phyloP scores from a whole-genome alignment of 2,888 invertebrate genomes.

The Aelia acuminata region DNA sequence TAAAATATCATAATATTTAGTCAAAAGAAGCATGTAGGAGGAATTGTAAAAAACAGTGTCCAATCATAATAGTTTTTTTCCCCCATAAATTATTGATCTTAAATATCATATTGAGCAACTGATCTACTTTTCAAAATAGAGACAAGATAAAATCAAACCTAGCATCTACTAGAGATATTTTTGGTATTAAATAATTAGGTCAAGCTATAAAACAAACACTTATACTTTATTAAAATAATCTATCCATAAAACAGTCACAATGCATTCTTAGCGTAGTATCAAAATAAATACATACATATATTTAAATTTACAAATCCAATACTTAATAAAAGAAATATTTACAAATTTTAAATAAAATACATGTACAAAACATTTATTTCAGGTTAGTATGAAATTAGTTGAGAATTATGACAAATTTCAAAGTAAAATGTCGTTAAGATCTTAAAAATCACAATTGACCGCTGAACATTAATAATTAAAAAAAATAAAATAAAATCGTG shows the following conservation, averaged over 20 bases:
- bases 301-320: conserved; percentile 33
- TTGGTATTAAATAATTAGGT: background rate
- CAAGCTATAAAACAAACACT: conserved; percentile 33
- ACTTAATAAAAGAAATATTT: conserved; percentile 49
- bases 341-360: conserved; percentile 35
- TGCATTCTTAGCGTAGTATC: conserved; percentile 26
- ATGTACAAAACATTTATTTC: conserved; percentile 41
- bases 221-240: conserved; percentile 45
- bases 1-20: too few relatives aligned
- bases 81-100: too few relatives aligned
- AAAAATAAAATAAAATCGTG: background rate
- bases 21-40: too few relatives aligned
- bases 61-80: too few relatives aligned
- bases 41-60: too few relatives aligned
- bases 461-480: background rate
- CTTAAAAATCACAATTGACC: background rate
- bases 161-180: too few relatives aligned
- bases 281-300: conserved; percentile 56
- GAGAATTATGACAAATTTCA: background rate
- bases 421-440: background rate
- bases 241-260: conserved; percentile 54
- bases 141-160: too few relatives aligned
- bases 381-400: conserved; percentile 22
- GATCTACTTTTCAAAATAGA: too few relatives aligned
- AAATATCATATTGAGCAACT: too few relatives aligned